phyloP scores from a whole-genome alignment of 2,797 vertebrate species.

The Masticophis lateralis region DNA sequence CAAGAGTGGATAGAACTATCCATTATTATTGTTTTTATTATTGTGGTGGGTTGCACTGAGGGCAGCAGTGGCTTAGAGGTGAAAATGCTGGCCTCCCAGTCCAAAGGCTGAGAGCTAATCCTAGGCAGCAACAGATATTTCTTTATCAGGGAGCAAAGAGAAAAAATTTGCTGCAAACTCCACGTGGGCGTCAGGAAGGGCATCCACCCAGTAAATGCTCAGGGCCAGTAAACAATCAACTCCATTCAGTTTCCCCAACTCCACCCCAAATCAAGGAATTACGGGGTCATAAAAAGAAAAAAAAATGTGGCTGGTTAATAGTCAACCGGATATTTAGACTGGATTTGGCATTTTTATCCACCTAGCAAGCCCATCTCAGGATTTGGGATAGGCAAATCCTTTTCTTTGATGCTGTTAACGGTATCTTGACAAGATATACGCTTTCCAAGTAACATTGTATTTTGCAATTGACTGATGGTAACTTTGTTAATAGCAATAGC shows the following conservation, averaged over 20 bases:
- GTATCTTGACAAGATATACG: neutral
- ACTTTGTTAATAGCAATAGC: neutral
- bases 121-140: neutral
- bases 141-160: neutral
- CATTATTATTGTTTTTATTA: neutral
- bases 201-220: neutral
- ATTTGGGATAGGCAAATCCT: neutral
- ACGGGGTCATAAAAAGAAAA: neutral
- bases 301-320: neutral
- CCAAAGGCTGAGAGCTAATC: neutral
- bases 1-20: neutral
- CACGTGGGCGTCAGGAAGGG: neutral
- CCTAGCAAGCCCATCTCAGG: neutral
- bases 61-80: neutral
- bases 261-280: neutral
- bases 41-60: neutral
- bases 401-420: neutral
- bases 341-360: neutral
- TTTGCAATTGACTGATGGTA: neutral
- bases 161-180: neutral
- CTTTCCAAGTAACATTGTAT: neutral
- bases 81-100: neutral
- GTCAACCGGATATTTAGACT: neutral
- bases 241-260: neutral
- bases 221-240: neutral